Base-by-base conservation (phyloP, 2,888 invertebrate species). In the Achlya flavicornis region DNA sequence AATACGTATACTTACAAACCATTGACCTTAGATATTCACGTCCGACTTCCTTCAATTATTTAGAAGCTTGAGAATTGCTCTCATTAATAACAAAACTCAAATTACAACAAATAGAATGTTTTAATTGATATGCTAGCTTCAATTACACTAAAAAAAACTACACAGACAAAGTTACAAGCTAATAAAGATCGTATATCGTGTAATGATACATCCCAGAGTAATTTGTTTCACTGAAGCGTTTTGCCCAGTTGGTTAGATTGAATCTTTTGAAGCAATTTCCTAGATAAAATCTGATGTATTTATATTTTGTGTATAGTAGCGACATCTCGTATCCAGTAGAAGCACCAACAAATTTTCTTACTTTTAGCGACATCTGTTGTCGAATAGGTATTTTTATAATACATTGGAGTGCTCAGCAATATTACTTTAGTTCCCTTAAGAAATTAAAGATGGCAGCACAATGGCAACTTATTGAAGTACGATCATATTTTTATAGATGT, bases 181-280 rank as follows among this genome's bases (percentile, higher is more conserved):
- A 86, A 84, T 88, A 83, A 84, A 86, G 84, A 84, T 80, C 75
- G 77, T 78, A 74, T 79, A 83, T 84, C 83, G 78, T 70, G 70
- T 88, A 88, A 88, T 88, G 80, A 83, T 77, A 81, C 79, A 76
- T 79, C 68, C 73, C 68, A 74, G 64, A 69, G 66, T 70, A 75
- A 72, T 72, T 68, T 69, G 70, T 66, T 60, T 68, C 74, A 77
- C 79, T 73, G 73, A 73, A 81, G 69, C 72, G 75, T 79, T 83
- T 81, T 78, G 80, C 78, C 63, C 66, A 73, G 74, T 70, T 75
- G 64, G 58, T 70, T 64, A 66, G 79, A 80, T 82, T 72, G 66
- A 73, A 83, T 81, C 80, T 77, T 71, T 65, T 65, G 66, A 65
- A 66, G 63, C 68, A 76, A 77, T 76, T 77, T 69, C 61, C 65